A percentile compares a stretch with the other conserved stretches of the same genome.
Conservation (phyloP, 2,113 vertebrate species). For the Ornithorhynchus anatinus region DNA sequence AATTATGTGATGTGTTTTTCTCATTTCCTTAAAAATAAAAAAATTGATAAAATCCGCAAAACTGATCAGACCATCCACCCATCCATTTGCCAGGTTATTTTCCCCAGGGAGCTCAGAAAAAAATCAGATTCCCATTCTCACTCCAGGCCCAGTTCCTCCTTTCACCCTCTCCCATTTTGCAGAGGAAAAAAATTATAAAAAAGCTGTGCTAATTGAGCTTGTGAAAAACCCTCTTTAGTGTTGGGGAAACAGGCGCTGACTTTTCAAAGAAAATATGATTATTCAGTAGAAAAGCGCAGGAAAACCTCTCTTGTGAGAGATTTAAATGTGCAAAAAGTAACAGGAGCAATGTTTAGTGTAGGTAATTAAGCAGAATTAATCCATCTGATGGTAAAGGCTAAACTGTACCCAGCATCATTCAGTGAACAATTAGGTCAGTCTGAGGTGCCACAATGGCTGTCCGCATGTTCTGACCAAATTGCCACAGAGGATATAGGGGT, state of each 20-base stretch:
- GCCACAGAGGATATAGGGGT: background rate
- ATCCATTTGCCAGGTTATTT: too few relatives aligned
- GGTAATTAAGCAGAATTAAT: background rate
- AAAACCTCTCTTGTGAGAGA: background rate
- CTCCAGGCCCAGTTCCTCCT: too few relatives aligned
- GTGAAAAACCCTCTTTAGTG: background rate
- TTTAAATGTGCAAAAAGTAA: background rate
- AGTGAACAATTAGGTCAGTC: background rate
- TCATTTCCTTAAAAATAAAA: too few relatives aligned
- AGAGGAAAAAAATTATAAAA: background rate
- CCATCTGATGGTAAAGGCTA: background rate
- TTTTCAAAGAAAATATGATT: background rate
- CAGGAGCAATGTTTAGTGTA: background rate
- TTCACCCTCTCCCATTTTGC: background rate
- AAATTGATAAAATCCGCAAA: too few relatives aligned
- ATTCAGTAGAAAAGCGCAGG: background rate
- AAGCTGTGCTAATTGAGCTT: background rate
- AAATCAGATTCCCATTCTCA: too few relatives aligned
- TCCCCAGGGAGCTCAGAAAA: too few relatives aligned
- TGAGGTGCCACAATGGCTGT: background rate
- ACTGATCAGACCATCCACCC: too few relatives aligned
- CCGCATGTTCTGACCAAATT: background rate
- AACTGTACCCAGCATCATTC: background rate
- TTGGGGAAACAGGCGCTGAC: slow-evolving; percentile 5
- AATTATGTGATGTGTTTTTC: too few relatives aligned